A percentile compares a stretch with the other conserved stretches of the same genome.
Conservation (phyloP, 2,888 invertebrate species). For the Nemoura dubitans region DNA sequence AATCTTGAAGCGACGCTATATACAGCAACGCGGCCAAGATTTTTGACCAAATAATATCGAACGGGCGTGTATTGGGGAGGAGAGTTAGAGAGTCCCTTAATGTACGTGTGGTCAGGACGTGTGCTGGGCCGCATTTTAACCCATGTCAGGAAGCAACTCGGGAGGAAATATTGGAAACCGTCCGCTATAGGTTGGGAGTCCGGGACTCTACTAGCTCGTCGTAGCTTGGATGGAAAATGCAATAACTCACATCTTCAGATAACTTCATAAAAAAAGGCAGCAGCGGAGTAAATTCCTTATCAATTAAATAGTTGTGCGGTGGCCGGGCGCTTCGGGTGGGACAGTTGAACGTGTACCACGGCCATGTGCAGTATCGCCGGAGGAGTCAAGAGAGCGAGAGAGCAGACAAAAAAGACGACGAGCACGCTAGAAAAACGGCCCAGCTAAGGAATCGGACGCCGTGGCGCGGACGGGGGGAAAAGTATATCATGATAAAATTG, state of each 20-base stretch:
- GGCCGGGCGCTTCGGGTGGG: not conserved
- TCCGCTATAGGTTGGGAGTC: too few species aligned
- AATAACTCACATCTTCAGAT: conserved; percentile 12
- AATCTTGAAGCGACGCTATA: too few species aligned
- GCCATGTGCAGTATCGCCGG: too few species aligned
- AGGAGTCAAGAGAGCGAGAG: too few species aligned
- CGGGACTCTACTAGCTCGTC: not conserved
- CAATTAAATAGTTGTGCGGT: not conserved
- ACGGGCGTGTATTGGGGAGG: too few species aligned
- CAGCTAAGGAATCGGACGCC: not conserved
- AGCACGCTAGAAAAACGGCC: too few species aligned
- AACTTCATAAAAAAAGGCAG: not conserved
- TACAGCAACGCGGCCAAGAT: too few species aligned
- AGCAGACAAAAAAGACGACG: too few species aligned
- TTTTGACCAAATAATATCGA: not conserved
- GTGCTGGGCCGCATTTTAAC: not conserved
- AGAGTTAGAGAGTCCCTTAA: not conserved
- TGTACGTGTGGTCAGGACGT: not conserved
- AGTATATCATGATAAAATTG: conserved; percentile 19
- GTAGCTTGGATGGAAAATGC: not conserved
- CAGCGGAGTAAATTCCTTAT: not conserved
- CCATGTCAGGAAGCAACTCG: not conserved
- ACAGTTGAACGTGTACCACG: too few species aligned
- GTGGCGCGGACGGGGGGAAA: not conserved
- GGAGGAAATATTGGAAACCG: not conserved